Evolutionary conservation across 1,140 invertebrate genomes (phyloP).

Genomic region (Diprion similis): DNA sequence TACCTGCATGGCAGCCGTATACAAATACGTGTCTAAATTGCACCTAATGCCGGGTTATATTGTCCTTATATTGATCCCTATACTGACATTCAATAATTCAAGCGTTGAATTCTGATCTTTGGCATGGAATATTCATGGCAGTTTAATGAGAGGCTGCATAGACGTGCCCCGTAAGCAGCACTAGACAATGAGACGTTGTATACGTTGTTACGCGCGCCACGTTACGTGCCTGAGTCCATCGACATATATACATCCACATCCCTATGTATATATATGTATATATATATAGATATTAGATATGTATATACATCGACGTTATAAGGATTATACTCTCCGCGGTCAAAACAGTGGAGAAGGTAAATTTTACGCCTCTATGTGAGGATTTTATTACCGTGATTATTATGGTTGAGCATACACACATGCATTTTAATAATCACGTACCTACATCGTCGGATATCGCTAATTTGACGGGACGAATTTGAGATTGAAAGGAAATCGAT

Average conservation of each 20-base stretch:
- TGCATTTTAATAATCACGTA: too few species aligned
- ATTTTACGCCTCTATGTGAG: too few species aligned
- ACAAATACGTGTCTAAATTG: too few species aligned
- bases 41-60: not conserved
- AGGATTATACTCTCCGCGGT: not conserved
- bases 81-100: conserved; percentile 7
- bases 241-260: too few species aligned
- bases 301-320: not conserved
- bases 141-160: not conserved
- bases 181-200: conserved; percentile 1
- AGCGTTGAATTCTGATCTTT: not conserved
- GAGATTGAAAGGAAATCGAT: not conserved
- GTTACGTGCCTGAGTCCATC: not conserved
- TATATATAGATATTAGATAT: too few species aligned
- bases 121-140: conserved; percentile 3
- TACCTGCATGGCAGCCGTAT: too few species aligned
- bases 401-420: too few species aligned
- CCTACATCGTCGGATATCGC: too few species aligned
- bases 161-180: not conserved
- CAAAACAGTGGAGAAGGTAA: not conserved
- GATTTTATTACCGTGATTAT: too few species aligned
- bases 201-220: not conserved
- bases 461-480: not conserved
- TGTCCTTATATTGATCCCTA: conserved; percentile 4
- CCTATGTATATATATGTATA: too few species aligned